Evolutionary conservation across 1,140 invertebrate genomes (phyloP).

Genomic region (Saccostrea glomerata): DNA sequence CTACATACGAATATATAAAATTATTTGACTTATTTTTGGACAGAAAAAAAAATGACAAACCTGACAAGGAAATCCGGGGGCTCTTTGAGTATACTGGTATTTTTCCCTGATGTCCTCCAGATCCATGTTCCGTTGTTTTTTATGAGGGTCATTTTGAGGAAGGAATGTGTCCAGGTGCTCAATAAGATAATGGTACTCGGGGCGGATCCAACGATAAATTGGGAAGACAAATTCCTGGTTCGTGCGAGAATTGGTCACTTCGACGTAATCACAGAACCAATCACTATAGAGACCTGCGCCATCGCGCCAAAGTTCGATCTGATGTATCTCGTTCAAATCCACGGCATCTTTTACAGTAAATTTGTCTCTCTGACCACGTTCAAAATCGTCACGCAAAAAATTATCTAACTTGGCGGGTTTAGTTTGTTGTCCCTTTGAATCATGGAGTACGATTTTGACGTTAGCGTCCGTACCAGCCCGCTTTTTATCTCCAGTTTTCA

Average conservation of each 20-base stretch:
- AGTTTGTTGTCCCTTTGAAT: constrained; percentile 66
- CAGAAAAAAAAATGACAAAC: constrained; percentile 24
- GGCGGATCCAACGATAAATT: constrained; percentile 79
- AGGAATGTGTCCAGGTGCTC: constrained; percentile 72
- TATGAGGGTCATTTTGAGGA: constrained; percentile 71
- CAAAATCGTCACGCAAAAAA: constrained; percentile 76
- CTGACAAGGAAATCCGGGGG: constrained; percentile 38
- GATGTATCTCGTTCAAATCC: constrained; percentile 38
- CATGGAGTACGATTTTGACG: constrained; percentile 69
- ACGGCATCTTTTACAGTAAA: constrained; percentile 60
- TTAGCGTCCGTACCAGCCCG: constrained; percentile 66
- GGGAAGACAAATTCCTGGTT: constrained; percentile 75
- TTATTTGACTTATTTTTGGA: not conserved
- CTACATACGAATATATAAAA: not conserved
- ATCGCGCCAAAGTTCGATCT: constrained; percentile 78
- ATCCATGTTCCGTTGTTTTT: constrained; percentile 67
- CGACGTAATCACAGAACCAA: constrained; percentile 78
- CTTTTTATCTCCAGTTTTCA: constrained; percentile 63
- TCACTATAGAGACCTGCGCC: constrained; percentile 73
- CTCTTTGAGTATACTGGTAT: constrained; percentile 64
- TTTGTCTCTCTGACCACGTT: constrained; percentile 73
- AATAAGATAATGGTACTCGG: constrained; percentile 75
- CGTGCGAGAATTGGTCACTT: constrained; percentile 73
- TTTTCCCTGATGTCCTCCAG: constrained; percentile 65
- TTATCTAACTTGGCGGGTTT: constrained; percentile 70